Evolutionary conservation across 2,113 vertebrate genomes (phyloP), one percentile per base, ranked within the genome.

Genomic region (Picathartes gymnocephalus): DNA sequence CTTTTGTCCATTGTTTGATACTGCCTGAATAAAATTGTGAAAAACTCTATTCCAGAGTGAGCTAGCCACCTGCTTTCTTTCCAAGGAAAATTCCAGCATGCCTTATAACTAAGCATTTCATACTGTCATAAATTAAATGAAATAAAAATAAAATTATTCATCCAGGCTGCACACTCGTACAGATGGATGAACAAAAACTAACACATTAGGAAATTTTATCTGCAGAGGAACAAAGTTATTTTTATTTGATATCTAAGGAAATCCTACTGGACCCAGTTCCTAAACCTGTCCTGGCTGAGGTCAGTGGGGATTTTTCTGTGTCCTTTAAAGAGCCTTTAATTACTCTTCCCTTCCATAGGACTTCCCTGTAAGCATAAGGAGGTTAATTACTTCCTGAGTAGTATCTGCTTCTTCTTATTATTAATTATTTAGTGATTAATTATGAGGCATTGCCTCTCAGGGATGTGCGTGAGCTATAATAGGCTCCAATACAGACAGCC

Each of bases 371-470:
- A 96, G 74, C 48, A 66, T 66, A 74, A 78, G 57, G 51, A 92
- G 79, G 72, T 92, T 94, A 96, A 96, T 96, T 94, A 88, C 60
- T 93, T 96, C 82, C 72, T 71, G 64, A 73, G 47, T 66, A 62
- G 50, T 90, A 83, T 90, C 80, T 90, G 79, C 71, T 92, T 88
- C 45, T 73, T 82, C 66, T 82, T 90, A 31, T 86, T 85, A 94
- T 92, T 93, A 95, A 95, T 95, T 93, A 90, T 97, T 94, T 92
- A 95, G 56, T 1, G 14, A 93, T 92, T 96, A 97, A 96, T 95
- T 88, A 83, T 81, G 60, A 95, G 51, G 56, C 56, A 62, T 68
- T 83, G 44, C 76, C 64, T 95, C 82, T 73, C 44, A 92, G 85
- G 84, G 40, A 39, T 70, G 14, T 64, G 35, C 23, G 19, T 48